Evolutionary conservation across 2,888 invertebrate genomes (phyloP), one percentile per base, ranked within the genome.

Genomic region (Tipula helvola): DNA sequence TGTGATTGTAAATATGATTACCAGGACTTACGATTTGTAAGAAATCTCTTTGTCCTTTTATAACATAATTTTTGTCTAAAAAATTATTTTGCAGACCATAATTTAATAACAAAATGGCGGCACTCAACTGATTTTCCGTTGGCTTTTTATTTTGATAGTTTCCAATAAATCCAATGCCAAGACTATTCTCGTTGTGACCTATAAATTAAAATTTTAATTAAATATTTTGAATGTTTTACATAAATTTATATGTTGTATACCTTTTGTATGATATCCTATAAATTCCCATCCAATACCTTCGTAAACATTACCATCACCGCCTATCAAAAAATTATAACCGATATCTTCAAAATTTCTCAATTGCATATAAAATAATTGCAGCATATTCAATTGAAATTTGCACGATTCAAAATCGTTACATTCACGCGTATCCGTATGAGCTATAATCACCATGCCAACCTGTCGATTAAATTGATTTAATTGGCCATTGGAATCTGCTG

Each of bases 241-340:
- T 57, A 18, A 8, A 41, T 39, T 85, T 39, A 10, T 88, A 85
- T 41, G 16, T 57, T 92, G 93, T 0, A 95, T 94, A 44, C 44
- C 44, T 10, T 44, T 44, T 44, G 44, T 44, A 44, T 44, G 44
- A 10, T 44, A 12, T 10, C 44, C 44, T 10, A 44, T 12, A 12
- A 1, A 3, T 7, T 44, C 44, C 95, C 96, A 95, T 0, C 95
- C 95, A 18, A 96, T 13, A 4, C 52, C 52, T 16, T 52, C 52
- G 4, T 52, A 52, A n/a, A 52, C n/a, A 5, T 3, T n/a, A 93
- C 96, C 96, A 89, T 96, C 96, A 5, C 95, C 95, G 0, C 96
- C 96, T 0, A 96, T 93, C 8, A 96, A 90, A 89, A 96, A 97
- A 90, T 95, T 96, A 90, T 96, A 96, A 0, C 92, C 94, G 28